A percentile compares a stretch with the other conserved stretches of the same genome.
Evolutionary conservation across 2,113 vertebrate species (phyloP).

Genomic region (Apaloderma vittatum): DNA sequence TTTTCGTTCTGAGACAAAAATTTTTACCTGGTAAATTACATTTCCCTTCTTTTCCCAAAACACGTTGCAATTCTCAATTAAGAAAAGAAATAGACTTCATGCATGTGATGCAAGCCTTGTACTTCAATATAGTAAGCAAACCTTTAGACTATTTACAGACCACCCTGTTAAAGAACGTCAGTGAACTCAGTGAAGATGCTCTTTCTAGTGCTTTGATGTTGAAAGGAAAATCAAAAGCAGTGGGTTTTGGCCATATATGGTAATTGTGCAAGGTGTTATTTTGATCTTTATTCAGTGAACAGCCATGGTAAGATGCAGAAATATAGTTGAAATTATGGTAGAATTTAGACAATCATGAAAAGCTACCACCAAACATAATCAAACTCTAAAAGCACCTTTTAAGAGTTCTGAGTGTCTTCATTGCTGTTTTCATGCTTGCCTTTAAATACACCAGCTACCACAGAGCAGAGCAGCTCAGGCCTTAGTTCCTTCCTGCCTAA

Average conservation of each 20-base stretch:
- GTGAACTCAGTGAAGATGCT: slow-evolving; percentile 71
- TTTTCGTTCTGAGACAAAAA: neutral
- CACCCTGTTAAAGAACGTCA: slow-evolving; percentile 72
- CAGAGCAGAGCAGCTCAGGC: neutral
- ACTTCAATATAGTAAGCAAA: slow-evolving; percentile 75
- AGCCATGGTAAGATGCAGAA: neutral
- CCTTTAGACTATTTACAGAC: slow-evolving; percentile 78
- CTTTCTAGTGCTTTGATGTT: slow-evolving; percentile 72
- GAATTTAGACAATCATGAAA: neutral
- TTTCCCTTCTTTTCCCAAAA: slow-evolving; percentile 12
- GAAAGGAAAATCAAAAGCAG: slow-evolving; percentile 46
- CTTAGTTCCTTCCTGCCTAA: neutral
- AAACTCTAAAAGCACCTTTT: neutral
- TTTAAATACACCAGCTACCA: neutral
- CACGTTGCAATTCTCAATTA: neutral
- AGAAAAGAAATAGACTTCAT: slow-evolving; percentile 29
- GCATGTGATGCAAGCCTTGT: slow-evolving; percentile 55
- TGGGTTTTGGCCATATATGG: slow-evolving; percentile 71
- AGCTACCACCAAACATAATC: neutral
- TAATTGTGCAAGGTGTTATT: slow-evolving; percentile 63
- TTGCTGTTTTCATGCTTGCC: neutral
- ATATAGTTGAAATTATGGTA: neutral
- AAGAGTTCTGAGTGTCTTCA: neutral
- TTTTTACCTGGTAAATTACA: neutral
- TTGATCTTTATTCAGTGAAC: slow-evolving; percentile 48